These are phyloP conservation scores for Chironomus tentans DNA, from an alignment of 2,888 invertebrate genomes.

Conservation along the genomic window DNA sequence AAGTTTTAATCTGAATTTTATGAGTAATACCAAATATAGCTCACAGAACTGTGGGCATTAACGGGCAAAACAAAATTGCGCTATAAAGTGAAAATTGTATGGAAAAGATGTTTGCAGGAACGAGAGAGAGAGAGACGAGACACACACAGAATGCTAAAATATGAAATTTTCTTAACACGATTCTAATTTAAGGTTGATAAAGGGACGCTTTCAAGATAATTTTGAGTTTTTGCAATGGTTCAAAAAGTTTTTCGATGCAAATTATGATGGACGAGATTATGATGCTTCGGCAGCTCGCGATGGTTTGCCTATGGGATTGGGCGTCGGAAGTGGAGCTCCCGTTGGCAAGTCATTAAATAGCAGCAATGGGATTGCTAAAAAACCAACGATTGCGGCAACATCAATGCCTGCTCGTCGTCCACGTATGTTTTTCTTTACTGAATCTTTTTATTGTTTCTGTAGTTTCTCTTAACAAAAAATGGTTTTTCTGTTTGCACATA, in stretches of 20 bases:
- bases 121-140: no score
- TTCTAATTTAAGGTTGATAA: conserved; percentile 55
- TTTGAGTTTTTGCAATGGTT: conserved; percentile 99
- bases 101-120: no score
- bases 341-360: not conserved
- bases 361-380: conserved; percentile 9
- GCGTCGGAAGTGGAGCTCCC: conserved; percentile 37
- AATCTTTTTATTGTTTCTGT: conserved; percentile 24
- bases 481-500: no score
- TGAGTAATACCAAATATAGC: no score
- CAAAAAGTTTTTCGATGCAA: conserved; percentile 99
- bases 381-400: conserved; percentile 34
- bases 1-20: no score
- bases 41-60: no score
- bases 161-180: not conserved
- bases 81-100: no score
- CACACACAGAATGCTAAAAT: no score
- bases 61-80: no score
- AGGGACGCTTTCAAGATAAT: conserved; percentile 98
- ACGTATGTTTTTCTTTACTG: conserved; percentile 23
- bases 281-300: conserved; percentile 80
- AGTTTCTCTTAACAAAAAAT: no score
- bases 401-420: conserved; percentile 28
- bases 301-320: conserved; percentile 76
- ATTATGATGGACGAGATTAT: conserved; percentile 91